A percentile compares a stretch with the other conserved stretches of the same genome.
phyloP scores from a whole-genome alignment of 92 coral and sea anemone genomes.

The Desmophyllum pertusum region DNA sequence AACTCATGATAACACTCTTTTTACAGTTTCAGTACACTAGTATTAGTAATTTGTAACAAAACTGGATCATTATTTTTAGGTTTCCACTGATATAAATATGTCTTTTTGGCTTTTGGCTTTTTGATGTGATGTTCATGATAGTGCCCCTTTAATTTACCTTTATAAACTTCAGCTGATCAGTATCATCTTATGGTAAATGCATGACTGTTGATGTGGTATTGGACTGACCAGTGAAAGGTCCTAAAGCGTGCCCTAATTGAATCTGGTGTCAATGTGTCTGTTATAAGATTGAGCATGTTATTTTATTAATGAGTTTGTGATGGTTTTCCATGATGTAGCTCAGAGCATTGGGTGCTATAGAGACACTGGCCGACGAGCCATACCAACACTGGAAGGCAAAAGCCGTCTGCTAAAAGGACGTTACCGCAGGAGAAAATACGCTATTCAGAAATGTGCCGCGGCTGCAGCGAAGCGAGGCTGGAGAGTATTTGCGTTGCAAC shows the following conservation, averaged over 20 bases:
- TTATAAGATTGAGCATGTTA: not conserved
- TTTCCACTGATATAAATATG: no score
- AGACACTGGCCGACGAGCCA: constrained; percentile 51
- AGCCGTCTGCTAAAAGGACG: constrained; percentile 32
- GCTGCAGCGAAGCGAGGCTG: constrained; percentile 30
- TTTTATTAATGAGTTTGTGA: not conserved
- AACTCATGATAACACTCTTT: no score
- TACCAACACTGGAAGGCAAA: constrained; percentile 33
- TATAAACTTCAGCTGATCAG: no score
- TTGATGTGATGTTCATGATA: no score
- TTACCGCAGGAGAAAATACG: constrained; percentile 31
- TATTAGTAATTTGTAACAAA: no score
- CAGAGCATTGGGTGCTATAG: constrained; percentile 37
- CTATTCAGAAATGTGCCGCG: constrained; percentile 32
- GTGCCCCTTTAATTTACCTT: not conserved
- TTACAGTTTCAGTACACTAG: no score
- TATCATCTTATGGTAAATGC: no score
- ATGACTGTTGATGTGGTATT: not conserved
- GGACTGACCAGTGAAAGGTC: not conserved
- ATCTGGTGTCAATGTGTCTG: not conserved
- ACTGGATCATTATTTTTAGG: no score
- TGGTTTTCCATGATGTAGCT: constrained; percentile 8
- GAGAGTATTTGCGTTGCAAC: constrained; percentile 54
- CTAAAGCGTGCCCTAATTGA: no score
- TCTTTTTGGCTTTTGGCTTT: no score